These are phyloP conservation scores for Callipepla californica DNA, from an alignment of 2,113 vertebrate species.

Conservation along the genomic window DNA sequence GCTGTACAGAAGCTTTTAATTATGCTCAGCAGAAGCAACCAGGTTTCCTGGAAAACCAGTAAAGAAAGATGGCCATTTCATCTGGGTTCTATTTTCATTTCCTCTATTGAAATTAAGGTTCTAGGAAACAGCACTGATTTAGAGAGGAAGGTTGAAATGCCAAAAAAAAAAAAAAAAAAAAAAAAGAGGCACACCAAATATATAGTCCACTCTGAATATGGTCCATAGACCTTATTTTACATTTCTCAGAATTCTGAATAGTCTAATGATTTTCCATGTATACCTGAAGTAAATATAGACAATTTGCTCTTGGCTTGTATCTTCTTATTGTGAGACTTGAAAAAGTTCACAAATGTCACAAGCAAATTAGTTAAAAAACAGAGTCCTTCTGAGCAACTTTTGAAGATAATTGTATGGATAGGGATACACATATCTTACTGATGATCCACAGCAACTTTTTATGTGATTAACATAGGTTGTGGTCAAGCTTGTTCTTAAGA, in stretches of 20 bases:
- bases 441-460: conserved; percentile 38
- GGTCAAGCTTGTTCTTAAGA: not conserved
- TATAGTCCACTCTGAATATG: not conserved
- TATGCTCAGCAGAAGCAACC: not conserved
- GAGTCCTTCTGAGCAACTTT: not conserved
- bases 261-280: not conserved
- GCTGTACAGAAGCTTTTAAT: not conserved
- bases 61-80: not conserved
- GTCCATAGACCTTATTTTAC: not conserved
- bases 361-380: not conserved
- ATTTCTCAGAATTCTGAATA: not conserved
- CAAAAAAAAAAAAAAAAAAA: not conserved
- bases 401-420: not conserved
- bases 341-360: not conserved
- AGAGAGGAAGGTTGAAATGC: not conserved
- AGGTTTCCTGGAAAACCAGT: not conserved
- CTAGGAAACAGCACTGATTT: not conserved
- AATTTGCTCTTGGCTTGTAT: not conserved
- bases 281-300: not conserved
- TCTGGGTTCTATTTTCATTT: not conserved
- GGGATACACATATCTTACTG: conserved; percentile 3
- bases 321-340: not conserved
- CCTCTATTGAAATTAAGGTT: not conserved
- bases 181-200: not conserved
- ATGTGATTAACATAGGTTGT: conserved; percentile 32